Conservation (phyloP, 2,888 invertebrate species). For the Gortyna flavago region DNA sequence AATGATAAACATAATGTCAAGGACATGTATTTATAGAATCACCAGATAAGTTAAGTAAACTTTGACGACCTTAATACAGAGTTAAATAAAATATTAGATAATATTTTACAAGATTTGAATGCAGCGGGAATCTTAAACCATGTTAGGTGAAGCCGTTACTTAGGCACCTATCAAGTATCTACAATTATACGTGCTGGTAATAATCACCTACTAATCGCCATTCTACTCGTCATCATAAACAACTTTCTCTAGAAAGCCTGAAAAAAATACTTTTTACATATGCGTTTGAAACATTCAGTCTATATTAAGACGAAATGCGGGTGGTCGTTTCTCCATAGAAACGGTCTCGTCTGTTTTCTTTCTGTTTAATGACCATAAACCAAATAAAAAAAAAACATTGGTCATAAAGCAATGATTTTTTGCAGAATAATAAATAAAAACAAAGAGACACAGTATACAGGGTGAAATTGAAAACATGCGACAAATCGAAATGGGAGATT, state of each 20-base stretch:
- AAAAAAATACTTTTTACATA: too few species aligned
- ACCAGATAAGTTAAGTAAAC: slow-evolving; percentile 7
- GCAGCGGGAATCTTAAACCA: neutral
- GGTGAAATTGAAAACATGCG: too few species aligned
- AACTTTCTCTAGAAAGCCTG: neutral
- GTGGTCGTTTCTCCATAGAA: too few species aligned
- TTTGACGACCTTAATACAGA: neutral
- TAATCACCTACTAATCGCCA: neutral
- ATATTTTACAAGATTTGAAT: neutral
- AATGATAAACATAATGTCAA: slow-evolving; percentile 25
- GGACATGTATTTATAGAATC: slow-evolving; percentile 24
- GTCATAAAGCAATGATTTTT: too few species aligned
- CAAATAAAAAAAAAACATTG: too few species aligned
- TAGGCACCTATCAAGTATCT: neutral
- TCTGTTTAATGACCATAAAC: too few species aligned
- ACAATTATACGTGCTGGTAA: neutral
- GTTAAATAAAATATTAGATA: slow-evolving; percentile 15
- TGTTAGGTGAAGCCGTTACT: neutral
- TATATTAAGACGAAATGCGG: too few species aligned
- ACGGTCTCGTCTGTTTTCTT: too few species aligned
- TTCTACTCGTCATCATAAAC: neutral
- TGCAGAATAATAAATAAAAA: too few species aligned
- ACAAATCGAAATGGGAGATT: too few species aligned
- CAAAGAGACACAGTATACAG: too few species aligned
- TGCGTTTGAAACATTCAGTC: neutral